Conservation (phyloP, 2,888 invertebrate genomes). For the Pristionchus arcanus region DNA sequence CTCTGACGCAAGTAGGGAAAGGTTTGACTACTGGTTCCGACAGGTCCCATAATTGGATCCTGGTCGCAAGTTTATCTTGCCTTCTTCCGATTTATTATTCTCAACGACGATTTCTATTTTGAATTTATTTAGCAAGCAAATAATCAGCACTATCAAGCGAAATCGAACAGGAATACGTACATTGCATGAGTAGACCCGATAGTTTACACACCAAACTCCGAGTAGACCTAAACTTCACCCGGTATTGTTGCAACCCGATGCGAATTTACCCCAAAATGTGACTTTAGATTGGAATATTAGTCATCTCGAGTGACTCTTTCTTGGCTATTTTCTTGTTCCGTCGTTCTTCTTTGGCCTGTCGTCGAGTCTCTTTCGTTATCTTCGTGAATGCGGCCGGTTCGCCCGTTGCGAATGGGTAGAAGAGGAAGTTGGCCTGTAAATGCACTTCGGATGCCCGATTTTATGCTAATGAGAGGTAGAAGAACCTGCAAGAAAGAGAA, state of each 20-base stretch:
- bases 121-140: too few species aligned
- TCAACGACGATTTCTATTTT: too few species aligned
- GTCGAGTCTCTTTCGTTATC: slow-evolving; percentile 10
- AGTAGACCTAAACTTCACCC: background rate
- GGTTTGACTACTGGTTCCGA: background rate
- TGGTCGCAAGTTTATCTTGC: background rate
- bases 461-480: too few species aligned
- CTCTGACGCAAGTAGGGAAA: background rate
- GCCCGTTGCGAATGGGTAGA: slow-evolving; percentile 41
- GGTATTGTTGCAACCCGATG: background rate
- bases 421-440: slow-evolving; percentile 46
- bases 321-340: background rate
- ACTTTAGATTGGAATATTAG: background rate
- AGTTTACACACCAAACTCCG: background rate
- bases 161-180: background rate
- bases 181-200: background rate
- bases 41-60: background rate
- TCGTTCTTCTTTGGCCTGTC: background rate
- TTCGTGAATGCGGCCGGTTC: slow-evolving; percentile 40
- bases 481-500: too few species aligned
- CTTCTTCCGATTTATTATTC: background rate
- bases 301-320: slow-evolving; percentile 11
- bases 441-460: background rate
- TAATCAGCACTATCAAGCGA: background rate
- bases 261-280: background rate